These are phyloP conservation scores for Colletes latitarsis DNA, from an alignment of 1,140 invertebrate species.

Conservation along the genomic window DNA sequence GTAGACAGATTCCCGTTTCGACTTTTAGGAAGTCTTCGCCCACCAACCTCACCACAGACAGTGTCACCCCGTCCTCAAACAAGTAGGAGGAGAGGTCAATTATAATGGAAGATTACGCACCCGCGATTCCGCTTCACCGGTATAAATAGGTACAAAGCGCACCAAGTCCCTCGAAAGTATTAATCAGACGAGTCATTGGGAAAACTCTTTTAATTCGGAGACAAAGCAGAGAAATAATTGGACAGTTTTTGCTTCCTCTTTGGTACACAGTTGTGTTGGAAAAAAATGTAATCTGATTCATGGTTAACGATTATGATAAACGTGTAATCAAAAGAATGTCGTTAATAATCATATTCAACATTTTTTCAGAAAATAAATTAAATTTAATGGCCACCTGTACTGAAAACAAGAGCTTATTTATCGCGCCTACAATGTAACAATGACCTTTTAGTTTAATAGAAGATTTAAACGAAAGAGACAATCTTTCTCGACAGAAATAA, in stretches of 20 bases:
- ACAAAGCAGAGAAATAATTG: constrained; percentile 56
- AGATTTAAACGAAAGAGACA: too few species aligned
- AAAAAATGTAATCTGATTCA: too few species aligned
- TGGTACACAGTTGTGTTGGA: too few species aligned
- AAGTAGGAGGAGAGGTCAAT: constrained; percentile 58
- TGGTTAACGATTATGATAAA: too few species aligned
- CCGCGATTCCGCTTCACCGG: constrained; percentile 53
- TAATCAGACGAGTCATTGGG: constrained; percentile 61
- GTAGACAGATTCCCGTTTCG: constrained; percentile 38
- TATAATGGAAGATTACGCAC: constrained; percentile 64
- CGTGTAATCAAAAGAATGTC: too few species aligned
- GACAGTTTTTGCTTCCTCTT: constrained; percentile 51
- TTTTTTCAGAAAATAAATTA: too few species aligned
- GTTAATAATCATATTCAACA: too few species aligned
- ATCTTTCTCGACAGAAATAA: too few species aligned
- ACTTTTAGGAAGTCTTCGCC: constrained; percentile 50
- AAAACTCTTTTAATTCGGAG: constrained; percentile 49
- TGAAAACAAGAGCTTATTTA: too few species aligned
- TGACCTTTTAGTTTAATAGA: too few species aligned
- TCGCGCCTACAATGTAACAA: too few species aligned
- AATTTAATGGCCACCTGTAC: too few species aligned
- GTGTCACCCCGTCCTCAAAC: constrained; percentile 30
- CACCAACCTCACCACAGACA: not conserved
- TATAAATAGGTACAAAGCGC: constrained; percentile 62
- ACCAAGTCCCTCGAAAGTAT: constrained; percentile 62